phyloP scores from a whole-genome alignment of 2,113 vertebrate genomes.

The Sialia sialis region DNA sequence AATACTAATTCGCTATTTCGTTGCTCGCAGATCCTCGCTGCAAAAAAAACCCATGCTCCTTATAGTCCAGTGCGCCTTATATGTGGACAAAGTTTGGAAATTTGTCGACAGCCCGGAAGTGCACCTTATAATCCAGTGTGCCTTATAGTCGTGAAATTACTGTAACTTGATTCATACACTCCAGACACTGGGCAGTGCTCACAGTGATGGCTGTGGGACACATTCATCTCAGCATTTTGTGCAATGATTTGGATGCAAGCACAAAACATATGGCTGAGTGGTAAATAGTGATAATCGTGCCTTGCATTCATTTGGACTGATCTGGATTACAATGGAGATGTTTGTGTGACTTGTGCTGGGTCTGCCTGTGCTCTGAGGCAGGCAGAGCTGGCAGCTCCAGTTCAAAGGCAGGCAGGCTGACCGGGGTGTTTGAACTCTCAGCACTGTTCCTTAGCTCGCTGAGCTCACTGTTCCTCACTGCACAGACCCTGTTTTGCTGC shows the following conservation, averaged over 20 bases:
- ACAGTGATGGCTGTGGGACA: not conserved
- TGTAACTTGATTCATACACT: not conserved
- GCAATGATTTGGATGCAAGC: not conserved
- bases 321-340: not conserved
- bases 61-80: too few species aligned
- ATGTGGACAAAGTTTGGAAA: too few species aligned
- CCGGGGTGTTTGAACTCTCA: not conserved
- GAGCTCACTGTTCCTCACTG: not conserved
- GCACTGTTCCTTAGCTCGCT: not conserved
- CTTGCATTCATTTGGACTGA: not conserved
- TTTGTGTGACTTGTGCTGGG: not conserved
- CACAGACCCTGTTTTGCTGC: not conserved
- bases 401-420: not conserved
- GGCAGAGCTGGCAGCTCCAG: not conserved
- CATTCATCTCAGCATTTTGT: not conserved
- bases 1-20: too few species aligned
- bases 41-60: too few species aligned
- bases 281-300: not conserved
- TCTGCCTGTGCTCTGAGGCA: not conserved
- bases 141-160: too few species aligned
- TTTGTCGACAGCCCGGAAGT: too few species aligned
- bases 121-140: too few species aligned
- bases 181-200: rapidly evolving
- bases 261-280: not conserved
- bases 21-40: too few species aligned